phyloP scores from a whole-genome alignment of 2,113 vertebrate species.

The Diphyllodes magnificus region DNA sequence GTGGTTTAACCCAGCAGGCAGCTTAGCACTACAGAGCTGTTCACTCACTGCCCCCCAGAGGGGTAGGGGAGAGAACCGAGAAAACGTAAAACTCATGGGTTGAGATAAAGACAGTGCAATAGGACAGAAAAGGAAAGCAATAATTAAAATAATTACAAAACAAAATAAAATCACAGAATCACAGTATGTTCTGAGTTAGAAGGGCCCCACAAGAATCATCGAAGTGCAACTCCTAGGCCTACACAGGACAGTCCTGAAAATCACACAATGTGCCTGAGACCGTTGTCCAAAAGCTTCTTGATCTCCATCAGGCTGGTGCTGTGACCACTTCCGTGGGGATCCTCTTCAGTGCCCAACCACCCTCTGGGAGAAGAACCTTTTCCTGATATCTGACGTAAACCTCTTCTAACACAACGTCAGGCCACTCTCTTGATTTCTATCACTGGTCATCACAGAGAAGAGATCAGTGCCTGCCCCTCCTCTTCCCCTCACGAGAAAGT shows the following conservation, averaged over 20 bases:
- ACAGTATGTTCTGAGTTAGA: background rate
- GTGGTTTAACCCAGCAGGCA: background rate
- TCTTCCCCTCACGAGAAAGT: accelerated
- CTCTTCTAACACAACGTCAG: background rate
- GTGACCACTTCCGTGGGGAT: background rate
- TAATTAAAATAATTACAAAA: background rate
- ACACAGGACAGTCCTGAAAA: background rate
- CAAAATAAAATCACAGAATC: background rate
- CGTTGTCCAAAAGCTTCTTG: background rate
- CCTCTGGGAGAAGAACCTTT: accelerated
- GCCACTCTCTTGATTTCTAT: accelerated
- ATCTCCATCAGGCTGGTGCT: background rate
- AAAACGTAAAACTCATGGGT: background rate
- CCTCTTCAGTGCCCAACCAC: accelerated
- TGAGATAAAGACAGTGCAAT: background rate
- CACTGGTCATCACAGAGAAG: accelerated
- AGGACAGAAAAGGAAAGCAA: background rate
- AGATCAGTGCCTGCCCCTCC: background rate
- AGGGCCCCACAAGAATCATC: background rate
- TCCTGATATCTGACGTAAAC: background rate
- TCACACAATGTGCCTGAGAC: background rate
- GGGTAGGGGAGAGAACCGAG: background rate
- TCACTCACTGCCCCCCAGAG: background rate
- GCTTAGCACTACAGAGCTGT: background rate
- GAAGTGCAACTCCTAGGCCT: accelerated